Base-by-base conservation (phyloP, 2,797 vertebrate species). In the Amphiprion clarkii region DNA sequence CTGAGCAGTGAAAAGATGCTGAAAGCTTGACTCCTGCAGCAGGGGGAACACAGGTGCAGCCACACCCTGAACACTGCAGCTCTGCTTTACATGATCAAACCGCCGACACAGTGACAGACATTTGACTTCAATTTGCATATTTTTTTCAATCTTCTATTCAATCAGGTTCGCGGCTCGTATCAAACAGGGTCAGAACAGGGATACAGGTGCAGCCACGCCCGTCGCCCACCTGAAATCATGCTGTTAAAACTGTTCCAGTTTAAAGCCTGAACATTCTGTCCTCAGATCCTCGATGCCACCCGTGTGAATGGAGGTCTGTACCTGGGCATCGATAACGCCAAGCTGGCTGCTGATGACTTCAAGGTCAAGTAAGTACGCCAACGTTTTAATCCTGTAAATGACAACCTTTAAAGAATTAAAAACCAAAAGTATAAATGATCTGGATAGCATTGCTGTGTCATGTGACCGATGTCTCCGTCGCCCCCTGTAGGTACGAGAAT, bases 401-500 rank as follows among this genome's bases (percentile, higher is more conserved):
- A 27, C 27, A 27, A 27, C 27, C 27, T 27, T 27, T 27, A 27
- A 27, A 27, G 27, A 27, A 27, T 27, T 27, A 31, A 31, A 31
- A 31, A 31, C 29, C 29, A 31, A 1, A 23, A 23, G 23, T 23
- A 23, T 23, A 23, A 23, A 23, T 23, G 23, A 23, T 23, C 23
- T 23, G 23, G 23, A 23, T 23, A 23, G 23, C 23, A 23, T 23
- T 23, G 23, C 23, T 23, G 23, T 23, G 23, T 23, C 23, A 27
- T 27, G 27, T 27, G 27, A 27, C 4, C 27, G 27, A 4, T 39
- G 36, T 10, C 36, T 39, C 36, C 3, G 3, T 39, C 10, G 36
- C 36, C 36, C 36, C 7, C 62, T 58, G 13, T 83, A 95, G 94
- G 85, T 95, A 64, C 0, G 94, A 95, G 79, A 93, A 86, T 0